Evolutionary conservation across 2,888 invertebrate genomes (phyloP), one percentile per base, ranked within the genome.

Genomic region (Rhagophthalmus giganteus): DNA sequence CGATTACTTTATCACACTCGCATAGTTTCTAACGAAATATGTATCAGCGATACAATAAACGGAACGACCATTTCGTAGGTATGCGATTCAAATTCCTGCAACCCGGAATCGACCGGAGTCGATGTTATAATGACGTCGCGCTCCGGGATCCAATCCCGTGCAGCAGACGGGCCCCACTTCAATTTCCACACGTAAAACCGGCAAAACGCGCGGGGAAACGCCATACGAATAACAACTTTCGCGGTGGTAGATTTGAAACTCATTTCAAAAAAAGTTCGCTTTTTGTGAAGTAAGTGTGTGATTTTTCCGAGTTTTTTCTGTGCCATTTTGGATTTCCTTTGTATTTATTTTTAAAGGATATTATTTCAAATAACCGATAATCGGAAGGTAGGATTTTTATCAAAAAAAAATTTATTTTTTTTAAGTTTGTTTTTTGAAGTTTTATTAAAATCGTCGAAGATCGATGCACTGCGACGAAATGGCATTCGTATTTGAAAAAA

Each of bases 131-230:
- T 58, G 60, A 60, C 60, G 60, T 59, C 35, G 53, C 32, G 41
- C 45, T 55, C 57, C 53, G 58, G 59, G 55, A 9, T 41, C 56
- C 56, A 56, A 56, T 56, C 40, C 33, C 16, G 32, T 16, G 35
- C 44, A 2, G 6, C 20, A 25, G 24, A 34, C 13, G 12, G 14
- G 27, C 61, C 62, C 61, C 61, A 61, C 62, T 58, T 51, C 47
- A 37, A 35, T 33, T 20, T 42, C 46, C 20, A 40, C 38, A 46
- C 59, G 60, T 61, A 61, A 55, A 61, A 61, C 61, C 61, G 61
- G 61, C 60, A 59, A 60, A 61, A 59, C 50, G 50, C 47, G 55
- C 55, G 54, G 57, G 55, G 56, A 52, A 51, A 40, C 59, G 58
- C 55, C 59, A 61, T 60, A 42, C 30, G 39, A 38, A 26, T 16